phyloP scores from a whole-genome alignment of 2,797 vertebrate species.

The Rhinichthys osculus region DNA sequence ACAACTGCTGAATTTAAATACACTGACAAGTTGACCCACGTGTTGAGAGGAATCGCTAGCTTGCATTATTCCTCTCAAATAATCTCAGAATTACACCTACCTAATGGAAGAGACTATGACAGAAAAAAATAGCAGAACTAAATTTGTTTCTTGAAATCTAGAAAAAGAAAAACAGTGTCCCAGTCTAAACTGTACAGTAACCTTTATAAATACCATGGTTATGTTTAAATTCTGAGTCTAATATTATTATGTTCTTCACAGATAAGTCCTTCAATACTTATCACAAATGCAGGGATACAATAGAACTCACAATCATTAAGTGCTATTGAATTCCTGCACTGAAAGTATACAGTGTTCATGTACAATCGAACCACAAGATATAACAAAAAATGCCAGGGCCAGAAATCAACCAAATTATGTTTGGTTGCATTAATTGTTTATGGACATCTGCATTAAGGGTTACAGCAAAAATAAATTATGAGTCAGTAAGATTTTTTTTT shows the following conservation, averaged over 20 bases:
- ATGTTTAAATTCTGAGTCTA: not conserved
- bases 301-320: not conserved
- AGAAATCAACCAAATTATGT: not conserved
- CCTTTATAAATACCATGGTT: not conserved
- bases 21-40: conserved; percentile 54
- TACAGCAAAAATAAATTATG: too few relatives aligned
- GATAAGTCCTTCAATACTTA: not conserved
- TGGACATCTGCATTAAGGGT: too few relatives aligned
- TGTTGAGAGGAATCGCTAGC: conserved; percentile 35
- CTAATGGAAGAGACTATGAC: not conserved
- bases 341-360: not conserved
- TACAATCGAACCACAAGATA: not conserved
- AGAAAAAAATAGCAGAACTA: not conserved
- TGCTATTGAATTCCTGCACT: not conserved
- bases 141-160: not conserved
- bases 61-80: conserved; percentile 30
- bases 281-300: not conserved
- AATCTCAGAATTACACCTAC: conserved; percentile 37
- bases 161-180: not conserved
- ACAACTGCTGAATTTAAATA: conserved; percentile 60
- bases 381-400: not conserved
- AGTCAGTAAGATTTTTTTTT: too few relatives aligned
- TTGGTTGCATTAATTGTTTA: too few relatives aligned
- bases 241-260: not conserved
- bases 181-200: not conserved